phyloP scores from a whole-genome alignment of 1,140 invertebrate species.

The Drosophila erecta region DNA sequence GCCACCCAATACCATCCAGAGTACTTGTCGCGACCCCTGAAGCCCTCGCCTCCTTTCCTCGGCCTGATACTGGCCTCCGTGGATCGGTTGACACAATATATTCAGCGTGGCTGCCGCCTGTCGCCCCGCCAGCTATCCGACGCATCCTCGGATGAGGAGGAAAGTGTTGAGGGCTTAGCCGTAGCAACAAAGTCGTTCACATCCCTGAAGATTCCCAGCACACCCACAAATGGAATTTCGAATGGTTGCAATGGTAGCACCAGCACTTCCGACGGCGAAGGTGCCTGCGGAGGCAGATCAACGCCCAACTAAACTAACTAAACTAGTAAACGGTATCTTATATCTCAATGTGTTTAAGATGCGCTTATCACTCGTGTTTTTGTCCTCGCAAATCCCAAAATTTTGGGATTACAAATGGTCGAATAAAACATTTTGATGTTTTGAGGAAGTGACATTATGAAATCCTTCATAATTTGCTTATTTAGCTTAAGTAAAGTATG shows the following conservation, averaged over 20 bases:
- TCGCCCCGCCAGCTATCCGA: slow-evolving; percentile 89
- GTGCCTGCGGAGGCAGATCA: slow-evolving; percentile 42
- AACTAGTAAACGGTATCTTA: slow-evolving; percentile 4
- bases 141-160: slow-evolving; percentile 88
- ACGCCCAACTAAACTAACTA: no score
- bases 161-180: slow-evolving; percentile 33
- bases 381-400: not conserved
- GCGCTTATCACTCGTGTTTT: not conserved
- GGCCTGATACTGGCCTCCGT: slow-evolving; percentile 96
- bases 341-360: not conserved
- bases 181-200: slow-evolving; percentile 29
- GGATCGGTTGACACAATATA: slow-evolving; percentile 89
- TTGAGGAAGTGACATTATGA: not conserved
- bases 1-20: slow-evolving; percentile 99
- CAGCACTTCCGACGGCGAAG: slow-evolving; percentile 48
- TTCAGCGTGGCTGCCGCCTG: slow-evolving; percentile 89
- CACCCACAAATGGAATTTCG: slow-evolving; percentile 39
- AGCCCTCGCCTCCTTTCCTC: slow-evolving; percentile 97
- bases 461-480: not conserved
- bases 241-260: slow-evolving; percentile 37
- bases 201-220: slow-evolving; percentile 21
- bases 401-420: not conserved
- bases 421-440: slow-evolving; percentile 4
- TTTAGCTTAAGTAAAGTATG: not conserved
- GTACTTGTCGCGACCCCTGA: slow-evolving; percentile 96